These are phyloP conservation scores for Lepisosteus oculatus DNA, from an alignment of 2,113 vertebrate genomes.

Conservation along the genomic window DNA sequence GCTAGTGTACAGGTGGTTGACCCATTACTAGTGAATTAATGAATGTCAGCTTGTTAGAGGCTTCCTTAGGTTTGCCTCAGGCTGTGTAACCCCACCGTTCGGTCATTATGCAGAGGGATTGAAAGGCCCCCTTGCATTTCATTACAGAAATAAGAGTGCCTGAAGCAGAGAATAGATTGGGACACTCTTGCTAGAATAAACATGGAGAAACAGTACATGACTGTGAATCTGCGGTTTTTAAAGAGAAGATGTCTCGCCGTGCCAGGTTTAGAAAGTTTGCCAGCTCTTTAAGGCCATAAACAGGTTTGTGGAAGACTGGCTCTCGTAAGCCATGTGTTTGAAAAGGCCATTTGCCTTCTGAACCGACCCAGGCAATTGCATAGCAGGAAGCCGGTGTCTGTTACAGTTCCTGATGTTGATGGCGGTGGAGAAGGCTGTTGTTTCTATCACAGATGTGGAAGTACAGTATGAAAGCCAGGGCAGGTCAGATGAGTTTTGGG, in stretches of 20 bases:
- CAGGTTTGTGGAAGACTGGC: no score
- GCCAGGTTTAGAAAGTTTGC: no score
- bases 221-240: background rate
- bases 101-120: slow-evolving; percentile 16
- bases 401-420: no score
- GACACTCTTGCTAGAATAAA: slow-evolving; percentile 14
- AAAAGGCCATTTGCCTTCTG: no score
- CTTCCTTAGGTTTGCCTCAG: slow-evolving; percentile 32
- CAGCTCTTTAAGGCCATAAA: no score
- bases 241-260: background rate
- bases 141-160: slow-evolving; percentile 11
- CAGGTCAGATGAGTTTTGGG: no score
- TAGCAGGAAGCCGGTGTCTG: no score
- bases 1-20: slow-evolving; percentile 1
- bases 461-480: no score
- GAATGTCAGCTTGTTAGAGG: slow-evolving; percentile 27
- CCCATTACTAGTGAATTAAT: slow-evolving; percentile 20
- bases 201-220: background rate
- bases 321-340: no score
- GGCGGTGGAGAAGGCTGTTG: no score
- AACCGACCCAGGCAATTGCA: no score
- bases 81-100: slow-evolving; percentile 20
- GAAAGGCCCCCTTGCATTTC: slow-evolving; percentile 14
- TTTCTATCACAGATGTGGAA: no score
- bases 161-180: slow-evolving; percentile 18